These are phyloP conservation scores for Caiman crocodilus DNA, from an alignment of 2,797 vertebrate genomes.

Conservation along the genomic window DNA sequence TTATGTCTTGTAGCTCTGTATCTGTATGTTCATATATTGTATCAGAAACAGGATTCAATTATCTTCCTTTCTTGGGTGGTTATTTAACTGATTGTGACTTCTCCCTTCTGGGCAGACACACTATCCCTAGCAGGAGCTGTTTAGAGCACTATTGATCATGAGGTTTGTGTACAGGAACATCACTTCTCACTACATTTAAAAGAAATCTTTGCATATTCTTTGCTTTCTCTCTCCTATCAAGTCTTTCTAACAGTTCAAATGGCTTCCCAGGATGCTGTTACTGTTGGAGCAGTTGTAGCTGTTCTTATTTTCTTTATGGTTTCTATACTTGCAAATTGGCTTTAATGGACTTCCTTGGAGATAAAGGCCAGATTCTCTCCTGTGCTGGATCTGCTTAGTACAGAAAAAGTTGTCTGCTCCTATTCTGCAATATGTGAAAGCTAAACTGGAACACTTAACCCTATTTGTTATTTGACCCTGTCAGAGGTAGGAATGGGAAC, in stretches of 20 bases:
- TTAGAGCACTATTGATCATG: not conserved
- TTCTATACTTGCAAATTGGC: not conserved
- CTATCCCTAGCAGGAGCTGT: not conserved
- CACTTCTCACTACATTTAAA: not conserved
- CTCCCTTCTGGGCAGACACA: constrained; percentile 3
- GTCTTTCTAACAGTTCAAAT: not conserved
- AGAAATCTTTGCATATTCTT: not conserved
- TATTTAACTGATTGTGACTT: constrained; percentile 33
- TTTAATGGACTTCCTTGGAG: constrained; percentile 9
- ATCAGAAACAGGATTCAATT: constrained; percentile 2
- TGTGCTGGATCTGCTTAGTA: not conserved
- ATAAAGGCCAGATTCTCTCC: not conserved
- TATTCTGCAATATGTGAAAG: too few species aligned
- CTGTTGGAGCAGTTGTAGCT: not conserved
- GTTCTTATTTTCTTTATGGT: not conserved
- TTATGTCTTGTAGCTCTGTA: constrained; percentile 17
- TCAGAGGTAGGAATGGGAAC: too few species aligned
- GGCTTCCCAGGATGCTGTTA: not conserved
- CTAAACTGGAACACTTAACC: too few species aligned
- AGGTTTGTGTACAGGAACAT: not conserved
- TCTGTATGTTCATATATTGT: not conserved
- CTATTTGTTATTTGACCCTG: too few species aligned
- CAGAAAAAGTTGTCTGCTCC: too few species aligned
- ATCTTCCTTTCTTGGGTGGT: not conserved
- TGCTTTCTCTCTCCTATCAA: not conserved